phyloP scores from a whole-genome alignment of 2,888 invertebrate species.

The Choreutis nemorana region DNA sequence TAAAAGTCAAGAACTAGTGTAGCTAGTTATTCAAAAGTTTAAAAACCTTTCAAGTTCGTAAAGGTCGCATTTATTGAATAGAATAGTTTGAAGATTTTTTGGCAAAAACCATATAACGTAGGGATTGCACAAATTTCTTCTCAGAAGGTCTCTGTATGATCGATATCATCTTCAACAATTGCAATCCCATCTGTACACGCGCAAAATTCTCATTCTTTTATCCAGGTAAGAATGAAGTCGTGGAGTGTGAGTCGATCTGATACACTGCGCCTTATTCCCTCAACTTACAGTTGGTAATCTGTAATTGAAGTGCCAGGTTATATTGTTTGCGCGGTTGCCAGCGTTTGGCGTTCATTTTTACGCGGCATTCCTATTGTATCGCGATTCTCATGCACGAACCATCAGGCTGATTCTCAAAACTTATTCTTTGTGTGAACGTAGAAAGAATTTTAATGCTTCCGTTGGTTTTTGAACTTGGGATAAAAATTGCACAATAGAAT shows the following conservation, averaged over 20 bases:
- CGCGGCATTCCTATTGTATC: constrained; percentile 35
- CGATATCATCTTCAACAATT: constrained; percentile 23
- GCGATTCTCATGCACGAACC: constrained; percentile 48
- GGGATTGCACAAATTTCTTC: constrained; percentile 11
- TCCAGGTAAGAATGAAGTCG: constrained; percentile 13
- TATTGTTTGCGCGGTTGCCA: constrained; percentile 4
- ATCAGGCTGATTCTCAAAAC: constrained; percentile 52
- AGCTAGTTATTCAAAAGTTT: too few species aligned
- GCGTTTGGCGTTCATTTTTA: constrained; percentile 24
- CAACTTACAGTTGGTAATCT: constrained; percentile 7
- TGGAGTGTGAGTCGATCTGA: too few species aligned
- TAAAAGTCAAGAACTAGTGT: too few species aligned
- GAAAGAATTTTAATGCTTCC: constrained; percentile 63
- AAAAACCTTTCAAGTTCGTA: too few species aligned
- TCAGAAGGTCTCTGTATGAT: constrained; percentile 30
- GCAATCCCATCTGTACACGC: constrained; percentile 24
- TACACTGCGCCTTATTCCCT: constrained; percentile 5
- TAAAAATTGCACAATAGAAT: constrained; percentile 45
- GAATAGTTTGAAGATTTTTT: too few species aligned
- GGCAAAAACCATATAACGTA: too few species aligned
- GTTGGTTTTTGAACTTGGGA: constrained; percentile 50
- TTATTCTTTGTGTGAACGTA: constrained; percentile 57
- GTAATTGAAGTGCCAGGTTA: constrained; percentile 7
- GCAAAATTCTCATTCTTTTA: constrained; percentile 25
- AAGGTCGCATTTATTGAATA: too few species aligned